Evolutionary conservation across 1,140 invertebrate genomes (phyloP).

Genomic region (Saccostrea glomerata): DNA sequence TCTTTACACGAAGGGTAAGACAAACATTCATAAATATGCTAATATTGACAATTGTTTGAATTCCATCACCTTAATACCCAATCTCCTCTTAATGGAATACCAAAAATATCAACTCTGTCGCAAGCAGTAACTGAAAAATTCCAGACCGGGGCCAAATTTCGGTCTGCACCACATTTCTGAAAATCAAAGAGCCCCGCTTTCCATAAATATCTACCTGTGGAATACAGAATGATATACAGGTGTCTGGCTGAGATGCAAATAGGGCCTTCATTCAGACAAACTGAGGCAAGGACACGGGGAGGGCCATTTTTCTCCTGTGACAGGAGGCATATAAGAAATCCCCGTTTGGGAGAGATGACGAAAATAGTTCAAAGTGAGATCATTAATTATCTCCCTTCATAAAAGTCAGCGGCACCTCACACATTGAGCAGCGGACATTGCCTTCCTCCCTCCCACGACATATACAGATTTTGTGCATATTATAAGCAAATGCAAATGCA

Average conservation of each 20-base stretch:
- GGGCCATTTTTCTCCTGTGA: not conserved
- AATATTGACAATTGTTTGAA: slow-evolving; percentile 20
- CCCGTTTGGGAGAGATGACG: not conserved
- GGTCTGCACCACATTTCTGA: not conserved
- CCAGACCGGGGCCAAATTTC: not conserved
- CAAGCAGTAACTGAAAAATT: not conserved
- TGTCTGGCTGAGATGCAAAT: slow-evolving; percentile 28
- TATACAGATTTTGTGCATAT: not conserved
- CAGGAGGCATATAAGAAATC: not conserved
- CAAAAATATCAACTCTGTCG: not conserved
- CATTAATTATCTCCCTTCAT: slow-evolving; percentile 32
- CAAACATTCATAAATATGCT: slow-evolving; percentile 15
- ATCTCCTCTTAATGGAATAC: slow-evolving; percentile 2
- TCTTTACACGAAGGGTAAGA: not conserved
- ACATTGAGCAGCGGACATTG: not conserved
- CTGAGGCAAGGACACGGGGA: not conserved
- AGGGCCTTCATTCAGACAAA: not conserved
- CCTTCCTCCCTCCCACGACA: not conserved
- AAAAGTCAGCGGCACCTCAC: not conserved
- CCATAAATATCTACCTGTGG: not conserved
- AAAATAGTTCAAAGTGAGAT: slow-evolving; percentile 17
- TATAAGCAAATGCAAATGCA: not conserved
- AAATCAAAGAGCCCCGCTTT: not conserved
- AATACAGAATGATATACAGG: not conserved
- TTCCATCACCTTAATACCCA: not conserved